Evolutionary conservation across 1,140 invertebrate genomes (phyloP).

Genomic region (Apocrypta bakeri): DNA sequence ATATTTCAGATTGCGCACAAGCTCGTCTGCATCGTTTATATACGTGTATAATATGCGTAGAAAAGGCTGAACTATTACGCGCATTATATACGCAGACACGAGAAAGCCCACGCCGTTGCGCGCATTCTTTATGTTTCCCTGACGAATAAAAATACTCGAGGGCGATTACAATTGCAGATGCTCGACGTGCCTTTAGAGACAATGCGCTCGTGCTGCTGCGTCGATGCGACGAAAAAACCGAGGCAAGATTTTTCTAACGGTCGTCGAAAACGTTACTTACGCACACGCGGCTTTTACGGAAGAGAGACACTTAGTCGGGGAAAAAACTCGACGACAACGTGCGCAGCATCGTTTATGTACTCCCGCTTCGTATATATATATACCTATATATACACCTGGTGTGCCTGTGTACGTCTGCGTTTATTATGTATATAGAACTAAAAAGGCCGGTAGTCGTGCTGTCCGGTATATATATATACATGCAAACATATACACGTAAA

Average conservation of each 20-base stretch:
- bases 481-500: too few species aligned
- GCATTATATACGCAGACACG: not conserved
- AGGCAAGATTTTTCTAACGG: not conserved
- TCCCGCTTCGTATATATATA: not conserved
- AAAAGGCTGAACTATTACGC: too few species aligned
- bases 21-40: too few species aligned
- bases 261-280: not conserved
- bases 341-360: too few species aligned
- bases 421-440: too few species aligned
- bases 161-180: conserved; percentile 19
- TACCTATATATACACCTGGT: too few species aligned
- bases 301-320: not conserved
- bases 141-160: not conserved
- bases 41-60: too few species aligned
- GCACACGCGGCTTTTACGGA: not conserved
- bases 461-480: not conserved
- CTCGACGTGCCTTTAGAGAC: conserved; percentile 33
- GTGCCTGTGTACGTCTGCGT: too few species aligned
- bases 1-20: not conserved
- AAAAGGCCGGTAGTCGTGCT: not conserved
- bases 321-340: not conserved
- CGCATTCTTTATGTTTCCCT: conserved; percentile 24
- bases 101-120: conserved; percentile 11
- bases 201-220: conserved; percentile 51
- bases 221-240: not conserved